phyloP scores from a whole-genome alignment of 2,888 invertebrate genomes.

The Melanostoma scalare region DNA sequence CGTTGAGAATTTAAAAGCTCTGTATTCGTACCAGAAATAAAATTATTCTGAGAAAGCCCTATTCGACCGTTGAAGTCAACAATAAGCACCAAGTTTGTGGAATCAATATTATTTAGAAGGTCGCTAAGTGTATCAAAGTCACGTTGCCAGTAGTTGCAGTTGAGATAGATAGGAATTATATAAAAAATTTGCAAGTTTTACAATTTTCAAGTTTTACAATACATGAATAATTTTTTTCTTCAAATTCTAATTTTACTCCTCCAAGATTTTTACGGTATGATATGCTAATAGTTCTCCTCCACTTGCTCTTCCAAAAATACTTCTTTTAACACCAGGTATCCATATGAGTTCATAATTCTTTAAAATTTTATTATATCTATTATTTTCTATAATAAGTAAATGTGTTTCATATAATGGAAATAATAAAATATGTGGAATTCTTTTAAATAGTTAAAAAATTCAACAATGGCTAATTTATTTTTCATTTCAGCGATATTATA shows the following conservation, averaged over 20 bases:
- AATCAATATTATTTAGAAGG: not conserved
- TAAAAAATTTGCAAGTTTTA: not conserved
- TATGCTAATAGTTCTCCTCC: slow-evolving; percentile 20
- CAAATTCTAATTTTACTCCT: not conserved
- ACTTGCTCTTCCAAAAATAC: slow-evolving; percentile 19
- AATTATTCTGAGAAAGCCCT: slow-evolving; percentile 22
- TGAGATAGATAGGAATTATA: slow-evolving; percentile 6
- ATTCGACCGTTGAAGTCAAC: slow-evolving; percentile 33
- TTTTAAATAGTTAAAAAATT: slow-evolving; percentile 2
- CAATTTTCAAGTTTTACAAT: not conserved
- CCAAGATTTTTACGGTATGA: slow-evolving; percentile 13
- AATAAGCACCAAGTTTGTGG: slow-evolving; percentile 12
- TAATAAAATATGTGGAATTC: slow-evolving; percentile 1
- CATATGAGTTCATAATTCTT: slow-evolving; percentile 15
- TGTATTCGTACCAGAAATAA: not conserved
- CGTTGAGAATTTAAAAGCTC: not conserved
- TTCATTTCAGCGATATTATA: not conserved
- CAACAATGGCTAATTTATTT: not conserved
- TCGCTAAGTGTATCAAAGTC: slow-evolving; percentile 3
- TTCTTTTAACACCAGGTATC: slow-evolving; percentile 24
- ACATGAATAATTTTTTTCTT: not conserved
- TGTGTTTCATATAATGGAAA: not conserved
- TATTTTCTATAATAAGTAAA: not conserved
- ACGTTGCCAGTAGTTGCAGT: slow-evolving; percentile 15
- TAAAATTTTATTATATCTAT: slow-evolving; percentile 6